Evolutionary conservation across 2,113 vertebrate species (phyloP), one percentile per base, ranked within the genome.

Genomic region (Pteronura brasiliensis): DNA sequence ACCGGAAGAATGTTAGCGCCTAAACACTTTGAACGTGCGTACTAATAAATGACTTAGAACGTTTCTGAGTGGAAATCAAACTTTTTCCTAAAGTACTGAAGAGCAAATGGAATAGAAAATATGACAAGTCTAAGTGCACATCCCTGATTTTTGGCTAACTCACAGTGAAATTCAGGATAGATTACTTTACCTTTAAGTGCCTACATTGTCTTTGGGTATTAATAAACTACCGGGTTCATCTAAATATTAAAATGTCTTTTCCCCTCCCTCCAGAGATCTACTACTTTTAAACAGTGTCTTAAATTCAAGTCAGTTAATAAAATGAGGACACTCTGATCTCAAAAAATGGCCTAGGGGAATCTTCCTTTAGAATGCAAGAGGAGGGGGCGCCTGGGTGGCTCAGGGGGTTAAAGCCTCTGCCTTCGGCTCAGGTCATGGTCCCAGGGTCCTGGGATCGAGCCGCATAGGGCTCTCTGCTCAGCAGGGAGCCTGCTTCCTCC

Each of bases 231-330:
- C 21, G 63, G 21, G 34, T n/a, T 92, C 31, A 89, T 49, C 67
- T 55, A 80, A 91, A 79, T 57, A 92, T 67, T 77, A 93, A 95
- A 87, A 93, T 52, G 29, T 21, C 17, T 88, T 77, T 77, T 81
- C 59, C 12, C 4, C 14, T 1, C 42, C 72, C 61, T 74, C 72
- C 47, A 93, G 90, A 86, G n/a, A 93, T 8, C 74, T 84, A 80
- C 61, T 92, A 17, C 85, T 95, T 95, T 92, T 77, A 87, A 83
- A 80, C 23, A 69, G 31, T 25, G 52, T 72, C 88, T 94, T 59
- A 85, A 81, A 81, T 96, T 85, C 34, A 92, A 57, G 52, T 72
- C 83, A 96, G 79, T 77, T 83, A 90, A 82, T 86, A 95, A 92
- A 89, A 84, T 76, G 88, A 92, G n/a, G 34, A 74, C 67, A 92